Evolutionary conservation across 2,888 invertebrate genomes (phyloP).

Genomic region (Cosmia trapezina): DNA sequence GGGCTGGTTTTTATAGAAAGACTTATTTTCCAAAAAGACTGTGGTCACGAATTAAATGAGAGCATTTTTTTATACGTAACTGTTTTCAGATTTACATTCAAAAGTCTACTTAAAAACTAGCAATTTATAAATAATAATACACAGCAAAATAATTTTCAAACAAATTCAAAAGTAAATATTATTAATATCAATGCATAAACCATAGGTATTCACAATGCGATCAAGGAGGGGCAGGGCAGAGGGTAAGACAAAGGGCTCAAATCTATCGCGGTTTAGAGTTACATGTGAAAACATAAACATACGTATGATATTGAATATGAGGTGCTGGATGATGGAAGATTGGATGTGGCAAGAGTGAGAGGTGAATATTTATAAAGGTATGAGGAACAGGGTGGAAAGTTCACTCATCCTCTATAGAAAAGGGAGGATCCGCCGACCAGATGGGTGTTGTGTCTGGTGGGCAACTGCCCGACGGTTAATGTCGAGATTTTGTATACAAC

Average conservation of each 20-base stretch:
- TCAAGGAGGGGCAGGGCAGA: constrained; percentile 29
- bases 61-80: neutral
- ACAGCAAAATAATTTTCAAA: constrained; percentile 16
- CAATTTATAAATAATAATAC: constrained; percentile 13
- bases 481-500: too few species aligned
- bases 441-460: too few species aligned
- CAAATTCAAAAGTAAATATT: constrained; percentile 46
- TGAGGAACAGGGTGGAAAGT: too few species aligned
- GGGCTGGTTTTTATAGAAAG: neutral
- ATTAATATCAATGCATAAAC: constrained; percentile 47
- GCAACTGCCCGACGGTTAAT: too few species aligned
- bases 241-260: constrained; percentile 65
- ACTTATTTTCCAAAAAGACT: neutral
- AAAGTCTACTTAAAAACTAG: neutral
- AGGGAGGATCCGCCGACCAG: too few species aligned
- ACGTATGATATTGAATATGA: constrained; percentile 67
- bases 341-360: constrained; percentile 42
- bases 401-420: too few species aligned
- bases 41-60: neutral
- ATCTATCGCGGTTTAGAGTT: constrained; percentile 74
- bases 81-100: too few species aligned
- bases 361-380: neutral
- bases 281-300: constrained; percentile 70
- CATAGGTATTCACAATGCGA: constrained; percentile 44
- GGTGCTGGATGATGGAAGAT: constrained; percentile 11